Base-by-base conservation (phyloP, 2,113 vertebrate genomes). In the Planiliza haematocheilus region DNA sequence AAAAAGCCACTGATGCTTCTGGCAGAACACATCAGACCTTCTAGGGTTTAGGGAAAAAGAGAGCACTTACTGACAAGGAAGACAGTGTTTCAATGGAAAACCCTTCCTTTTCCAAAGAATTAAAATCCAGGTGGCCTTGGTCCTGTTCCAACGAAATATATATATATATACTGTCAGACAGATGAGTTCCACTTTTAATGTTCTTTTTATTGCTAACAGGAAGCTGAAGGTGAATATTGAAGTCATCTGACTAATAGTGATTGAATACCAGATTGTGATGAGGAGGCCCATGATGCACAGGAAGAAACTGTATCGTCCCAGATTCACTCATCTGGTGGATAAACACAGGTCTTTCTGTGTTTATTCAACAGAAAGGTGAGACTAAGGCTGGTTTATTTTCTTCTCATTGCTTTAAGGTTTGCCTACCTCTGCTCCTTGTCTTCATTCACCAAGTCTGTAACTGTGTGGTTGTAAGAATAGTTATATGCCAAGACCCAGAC, bases 401-500 rank as follows among this genome's bases (percentile, higher is more conserved):
- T 77, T 60, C 14, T 51, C 45, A 41, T 38, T 30, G 24, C 24
- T 30, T 16, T 59, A 43, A 60, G 14, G 10, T 0, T 10, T 46
- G 42, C 41, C 34, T 46, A 30, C 41, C 45, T 37, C 56, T 1
- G 4, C 20, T 56, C 78, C 57, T 58, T 67, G 57, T 74, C 66
- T 49, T 59, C 36, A 76, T 81, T 73, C 59, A 46, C 59, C 12
- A 70, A 24, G 43, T 63, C 55, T 57, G 18, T 34, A 58, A 58
- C 10, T 41, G 17, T 66, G 21, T 58, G 21, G 20, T 65, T n/a
- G 4, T 39, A 48, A 21, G 52, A 36, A 36, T 30, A 30, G 5
- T 79, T 34, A 51, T 14, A 38, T 43, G 13, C 41, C 43, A 74
- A 38, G 36, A 76, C 67, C 61, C 48, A 67, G 17, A 37, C 21